Evolutionary conservation across 1,140 invertebrate genomes (phyloP).

Genomic region (Pogonognathellus flavescens): DNA sequence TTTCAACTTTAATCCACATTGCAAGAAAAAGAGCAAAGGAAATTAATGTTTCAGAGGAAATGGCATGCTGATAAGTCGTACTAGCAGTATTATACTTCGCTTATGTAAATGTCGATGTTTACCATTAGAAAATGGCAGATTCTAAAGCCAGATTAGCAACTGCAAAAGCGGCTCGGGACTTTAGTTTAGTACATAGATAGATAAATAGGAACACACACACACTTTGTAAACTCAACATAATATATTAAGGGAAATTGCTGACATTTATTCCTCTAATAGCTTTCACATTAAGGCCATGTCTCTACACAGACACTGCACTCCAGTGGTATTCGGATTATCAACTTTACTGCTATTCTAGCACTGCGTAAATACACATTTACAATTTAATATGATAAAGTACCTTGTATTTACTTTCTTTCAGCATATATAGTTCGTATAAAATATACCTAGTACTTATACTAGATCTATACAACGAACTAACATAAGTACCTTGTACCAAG

Average conservation of each 20-base stretch:
- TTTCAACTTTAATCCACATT: neutral
- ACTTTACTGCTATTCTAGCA: too few species aligned
- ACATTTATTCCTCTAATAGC: constrained; percentile 14
- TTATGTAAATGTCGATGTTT: neutral
- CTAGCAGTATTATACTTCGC: neutral
- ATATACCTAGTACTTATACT: too few species aligned
- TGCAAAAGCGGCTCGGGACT: neutral
- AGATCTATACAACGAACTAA: too few species aligned
- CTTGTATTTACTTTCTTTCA: too few species aligned
- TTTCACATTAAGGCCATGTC: neutral
- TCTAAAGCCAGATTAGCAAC: neutral
- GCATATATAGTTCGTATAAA: too few species aligned
- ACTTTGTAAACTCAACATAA: neutral
- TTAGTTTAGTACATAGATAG: neutral
- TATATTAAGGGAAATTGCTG: neutral
- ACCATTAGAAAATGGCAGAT: neutral
- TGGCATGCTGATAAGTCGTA: constrained; percentile 23
- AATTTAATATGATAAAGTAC: too few species aligned
- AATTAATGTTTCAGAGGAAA: constrained; percentile 24
- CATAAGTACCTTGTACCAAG: too few species aligned
- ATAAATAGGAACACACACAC: neutral
- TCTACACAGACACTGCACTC: too few species aligned
- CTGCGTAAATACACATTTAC: too few species aligned
- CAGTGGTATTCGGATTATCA: too few species aligned
- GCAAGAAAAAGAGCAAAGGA: neutral